Evolutionary conservation across 1,140 invertebrate species (phyloP).

Genomic region (Lordiphosa clarofinis): DNA sequence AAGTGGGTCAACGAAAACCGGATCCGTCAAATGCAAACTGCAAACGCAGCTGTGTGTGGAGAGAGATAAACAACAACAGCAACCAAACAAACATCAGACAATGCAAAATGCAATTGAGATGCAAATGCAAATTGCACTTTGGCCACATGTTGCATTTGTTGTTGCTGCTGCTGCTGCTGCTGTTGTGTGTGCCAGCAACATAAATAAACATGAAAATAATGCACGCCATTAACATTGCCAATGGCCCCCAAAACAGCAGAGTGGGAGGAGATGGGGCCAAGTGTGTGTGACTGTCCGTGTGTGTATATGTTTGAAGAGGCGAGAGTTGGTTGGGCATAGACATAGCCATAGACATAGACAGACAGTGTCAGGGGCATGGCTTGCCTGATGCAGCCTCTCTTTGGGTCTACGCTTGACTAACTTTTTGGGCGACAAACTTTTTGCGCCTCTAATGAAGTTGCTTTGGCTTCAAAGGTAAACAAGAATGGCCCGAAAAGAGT

Average conservation of each 20-base stretch:
- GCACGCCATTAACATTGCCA: constrained; percentile 74
- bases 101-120: constrained; percentile 71
- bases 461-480: constrained; percentile 12
- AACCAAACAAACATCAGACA: constrained; percentile 63
- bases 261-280: background rate
- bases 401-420: constrained; percentile 52
- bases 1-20: constrained; percentile 74
- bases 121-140: constrained; percentile 70
- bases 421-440: constrained; percentile 19
- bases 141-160: constrained; percentile 53
- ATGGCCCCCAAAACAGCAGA: constrained; percentile 64
- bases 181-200: constrained; percentile 53
- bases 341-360: background rate
- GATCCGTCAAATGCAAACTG: constrained; percentile 48
- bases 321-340: too few species aligned
- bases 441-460: constrained; percentile 64
- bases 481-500: constrained; percentile 1
- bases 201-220: constrained; percentile 76
- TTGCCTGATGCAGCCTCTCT: constrained; percentile 20
- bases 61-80: constrained; percentile 43
- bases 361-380: constrained; percentile 56
- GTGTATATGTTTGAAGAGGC: background rate
- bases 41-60: constrained; percentile 68
- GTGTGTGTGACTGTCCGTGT: too few species aligned
- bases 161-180: constrained; percentile 8